phyloP scores from a whole-genome alignment of 2,113 vertebrate genomes.

The Apaloderma vittatum region DNA sequence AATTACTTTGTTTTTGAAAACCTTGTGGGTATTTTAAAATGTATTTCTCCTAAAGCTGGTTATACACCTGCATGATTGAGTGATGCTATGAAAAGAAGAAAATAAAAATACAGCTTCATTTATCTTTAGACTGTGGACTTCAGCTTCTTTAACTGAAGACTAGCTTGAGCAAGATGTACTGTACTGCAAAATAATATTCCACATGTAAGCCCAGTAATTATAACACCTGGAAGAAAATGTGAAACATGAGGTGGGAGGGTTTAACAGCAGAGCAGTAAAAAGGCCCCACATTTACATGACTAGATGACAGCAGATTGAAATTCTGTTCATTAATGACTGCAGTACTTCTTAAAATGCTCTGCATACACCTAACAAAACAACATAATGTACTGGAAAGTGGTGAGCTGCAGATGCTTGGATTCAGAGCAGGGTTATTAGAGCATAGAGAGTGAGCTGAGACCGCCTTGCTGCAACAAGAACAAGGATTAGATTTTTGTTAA shows the following conservation, averaged over 20 bases:
- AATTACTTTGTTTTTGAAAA: neutral
- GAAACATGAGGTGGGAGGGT: neutral
- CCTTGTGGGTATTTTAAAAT: neutral
- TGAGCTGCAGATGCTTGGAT: neutral
- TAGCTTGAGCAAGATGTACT: neutral
- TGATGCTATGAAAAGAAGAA: neutral
- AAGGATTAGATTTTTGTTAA: neutral
- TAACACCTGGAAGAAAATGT: neutral
- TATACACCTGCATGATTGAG: neutral
- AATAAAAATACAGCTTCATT: neutral
- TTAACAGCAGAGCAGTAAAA: neutral
- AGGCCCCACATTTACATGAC: neutral
- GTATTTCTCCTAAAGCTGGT: neutral
- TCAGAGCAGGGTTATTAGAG: conserved; percentile 19
- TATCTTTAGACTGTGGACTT: neutral
- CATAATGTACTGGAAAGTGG: neutral
- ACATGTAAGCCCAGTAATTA: neutral
- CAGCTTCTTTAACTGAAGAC: neutral
- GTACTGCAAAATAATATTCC: neutral
- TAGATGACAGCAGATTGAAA: conserved; percentile 32
- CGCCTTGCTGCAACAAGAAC: neutral
- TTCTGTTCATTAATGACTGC: conserved; percentile 59
- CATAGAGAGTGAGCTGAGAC: neutral
- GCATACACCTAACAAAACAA: neutral
- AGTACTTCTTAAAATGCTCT: conserved; percentile 48